A percentile compares a stretch with the other conserved stretches of the same genome.
Conservation (phyloP, 2,113 vertebrate species). For the Pollimyrus isidori region DNA sequence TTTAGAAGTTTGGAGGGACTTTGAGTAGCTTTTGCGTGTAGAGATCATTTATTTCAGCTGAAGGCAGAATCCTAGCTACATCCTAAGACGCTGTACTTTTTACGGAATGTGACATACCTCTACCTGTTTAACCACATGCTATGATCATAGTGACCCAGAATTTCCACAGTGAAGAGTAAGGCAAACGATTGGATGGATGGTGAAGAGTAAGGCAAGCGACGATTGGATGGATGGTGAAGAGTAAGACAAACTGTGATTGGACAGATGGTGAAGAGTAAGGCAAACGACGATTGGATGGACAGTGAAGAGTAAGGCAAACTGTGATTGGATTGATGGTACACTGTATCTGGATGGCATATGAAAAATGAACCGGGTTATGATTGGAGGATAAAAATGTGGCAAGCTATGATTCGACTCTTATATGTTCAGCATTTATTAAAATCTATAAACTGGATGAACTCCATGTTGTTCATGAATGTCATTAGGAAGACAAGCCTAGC, state of each 20-base stretch:
- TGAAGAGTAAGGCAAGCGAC: background rate
- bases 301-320: background rate
- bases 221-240: background rate
- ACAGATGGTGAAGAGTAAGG: background rate
- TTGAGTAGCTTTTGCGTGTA: background rate
- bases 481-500: background rate
- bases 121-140: background rate
- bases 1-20: background rate
- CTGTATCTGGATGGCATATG: background rate
- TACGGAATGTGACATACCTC: background rate
- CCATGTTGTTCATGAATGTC: background rate
- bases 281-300: background rate
- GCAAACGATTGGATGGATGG: background rate
- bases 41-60: background rate
- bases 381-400: background rate
- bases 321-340: background rate
- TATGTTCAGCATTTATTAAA: background rate
- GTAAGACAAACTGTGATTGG: background rate
- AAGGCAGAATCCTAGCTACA: background rate
- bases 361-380: background rate
- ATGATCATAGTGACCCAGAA: background rate
- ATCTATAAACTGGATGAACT: background rate
- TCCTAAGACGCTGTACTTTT: background rate
- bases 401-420: background rate
- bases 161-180: background rate